A percentile compares a stretch with the other conserved stretches of the same genome.
phyloP scores from a whole-genome alignment of 2,888 invertebrate genomes.

The Drepana falcataria region DNA sequence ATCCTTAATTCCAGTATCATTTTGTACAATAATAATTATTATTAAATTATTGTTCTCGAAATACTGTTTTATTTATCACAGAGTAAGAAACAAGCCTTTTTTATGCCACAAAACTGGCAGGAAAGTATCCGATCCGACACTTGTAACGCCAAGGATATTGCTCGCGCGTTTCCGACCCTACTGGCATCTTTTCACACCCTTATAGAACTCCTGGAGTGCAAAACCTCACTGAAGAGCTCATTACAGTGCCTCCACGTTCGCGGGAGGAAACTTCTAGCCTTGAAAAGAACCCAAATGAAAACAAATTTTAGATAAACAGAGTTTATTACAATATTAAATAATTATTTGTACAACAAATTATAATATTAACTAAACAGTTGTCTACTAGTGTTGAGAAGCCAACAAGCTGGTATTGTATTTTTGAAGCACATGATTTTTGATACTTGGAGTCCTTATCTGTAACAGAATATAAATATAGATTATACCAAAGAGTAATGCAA shows the following conservation, averaged over 20 bases:
- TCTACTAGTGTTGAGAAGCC: conserved; percentile 41
- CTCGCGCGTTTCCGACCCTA: too few relatives aligned
- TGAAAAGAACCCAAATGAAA: background rate
- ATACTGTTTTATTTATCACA: conserved; percentile 23
- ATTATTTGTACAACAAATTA: conserved; percentile 66
- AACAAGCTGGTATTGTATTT: conserved; percentile 25
- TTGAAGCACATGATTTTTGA: conserved; percentile 37
- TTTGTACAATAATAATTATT: conserved; percentile 67
- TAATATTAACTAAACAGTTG: conserved; percentile 51
- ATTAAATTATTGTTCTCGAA: conserved; percentile 53
- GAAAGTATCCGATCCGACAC: too few relatives aligned
- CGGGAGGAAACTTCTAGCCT: too few relatives aligned
- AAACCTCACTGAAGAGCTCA: too few relatives aligned
- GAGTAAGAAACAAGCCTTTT: too few relatives aligned
- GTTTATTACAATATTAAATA: conserved; percentile 53
- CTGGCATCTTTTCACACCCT: too few relatives aligned
- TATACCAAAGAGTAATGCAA: too few relatives aligned
- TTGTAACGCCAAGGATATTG: too few relatives aligned
- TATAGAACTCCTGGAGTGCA: too few relatives aligned
- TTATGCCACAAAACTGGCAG: too few relatives aligned
- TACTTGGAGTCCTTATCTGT: conserved; percentile 49
- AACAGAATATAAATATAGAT: conserved; percentile 20
- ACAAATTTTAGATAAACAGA: conserved; percentile 33
- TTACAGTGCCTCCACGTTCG: too few relatives aligned
- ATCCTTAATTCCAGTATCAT: conserved; percentile 71